These are phyloP conservation scores for Melanotus villosus DNA, from an alignment of 2,888 invertebrate species.

Conservation along the genomic window DNA sequence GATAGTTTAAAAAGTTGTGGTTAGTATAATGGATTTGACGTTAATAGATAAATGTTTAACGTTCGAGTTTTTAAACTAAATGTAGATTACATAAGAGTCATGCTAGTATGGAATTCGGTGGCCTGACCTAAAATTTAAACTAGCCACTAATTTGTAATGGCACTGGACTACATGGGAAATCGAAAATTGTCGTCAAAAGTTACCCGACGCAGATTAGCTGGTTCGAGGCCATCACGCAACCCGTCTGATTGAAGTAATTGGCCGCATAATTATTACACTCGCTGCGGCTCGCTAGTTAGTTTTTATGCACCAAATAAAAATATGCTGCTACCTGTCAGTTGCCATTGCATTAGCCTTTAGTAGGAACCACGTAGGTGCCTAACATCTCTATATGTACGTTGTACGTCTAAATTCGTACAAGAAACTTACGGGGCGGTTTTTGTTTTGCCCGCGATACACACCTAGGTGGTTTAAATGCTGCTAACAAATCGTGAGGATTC, in stretches of 20 bases:
- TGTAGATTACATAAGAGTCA: no score
- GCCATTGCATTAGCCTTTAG: conserved; percentile 10
- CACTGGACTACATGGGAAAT: conserved; percentile 25
- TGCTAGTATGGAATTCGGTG: no score
- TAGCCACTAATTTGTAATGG: conserved; percentile 1
- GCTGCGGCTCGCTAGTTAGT: conserved; percentile 31
- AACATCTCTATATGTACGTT: neutral
- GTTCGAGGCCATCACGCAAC: conserved; percentile 45
- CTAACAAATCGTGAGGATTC: conserved; percentile 4
- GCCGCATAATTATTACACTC: conserved; percentile 40
- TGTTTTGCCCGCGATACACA: neutral
- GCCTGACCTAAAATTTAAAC: neutral
- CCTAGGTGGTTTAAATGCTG: neutral
- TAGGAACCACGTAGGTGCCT: conserved; percentile 10
- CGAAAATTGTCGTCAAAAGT: conserved; percentile 36
- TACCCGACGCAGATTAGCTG: conserved; percentile 25
- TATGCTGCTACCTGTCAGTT: conserved; percentile 24
- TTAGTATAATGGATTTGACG: no score
- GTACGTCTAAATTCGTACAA: neutral
- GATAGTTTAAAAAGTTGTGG: no score
- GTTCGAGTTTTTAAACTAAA: no score
- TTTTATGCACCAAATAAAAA: conserved; percentile 40
- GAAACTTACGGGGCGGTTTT: neutral
- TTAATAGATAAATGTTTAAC: no score
- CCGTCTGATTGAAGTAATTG: conserved; percentile 42